A percentile compares a stretch with the other conserved stretches of the same genome.
Conservation (phyloP, 2,797 vertebrate genomes). For the Malacoraja senta region DNA sequence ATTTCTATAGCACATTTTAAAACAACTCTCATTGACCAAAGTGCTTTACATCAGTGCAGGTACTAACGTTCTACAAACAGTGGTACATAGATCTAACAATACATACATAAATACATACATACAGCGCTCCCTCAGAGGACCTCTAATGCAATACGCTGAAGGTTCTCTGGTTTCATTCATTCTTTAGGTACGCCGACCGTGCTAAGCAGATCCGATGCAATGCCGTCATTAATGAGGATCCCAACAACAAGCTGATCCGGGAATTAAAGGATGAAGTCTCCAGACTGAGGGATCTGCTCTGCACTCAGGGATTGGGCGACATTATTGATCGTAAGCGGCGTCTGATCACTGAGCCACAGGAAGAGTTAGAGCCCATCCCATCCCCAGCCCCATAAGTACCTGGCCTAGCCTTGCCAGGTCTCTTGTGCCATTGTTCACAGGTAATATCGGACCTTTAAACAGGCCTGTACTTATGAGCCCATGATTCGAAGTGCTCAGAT, state of each 20-base stretch:
- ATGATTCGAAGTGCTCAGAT: not conserved
- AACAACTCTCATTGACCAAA: no score
- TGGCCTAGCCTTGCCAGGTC: not conserved
- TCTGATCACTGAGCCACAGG: not conserved
- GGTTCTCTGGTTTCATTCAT: not conserved
- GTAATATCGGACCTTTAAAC: not conserved
- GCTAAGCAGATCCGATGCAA: constrained; percentile 87
- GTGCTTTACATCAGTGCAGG: no score
- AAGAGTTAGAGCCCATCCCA: not conserved
- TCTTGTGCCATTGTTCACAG: not conserved
- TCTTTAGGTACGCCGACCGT: constrained; percentile 75
- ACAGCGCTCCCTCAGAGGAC: no score
- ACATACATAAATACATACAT: no score
- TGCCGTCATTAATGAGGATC: constrained; percentile 92
- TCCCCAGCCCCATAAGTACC: not conserved
- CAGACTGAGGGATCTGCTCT: constrained; percentile 83
- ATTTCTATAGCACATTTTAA: no score
- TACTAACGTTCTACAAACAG: no score
- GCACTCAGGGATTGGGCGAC: constrained; percentile 86
- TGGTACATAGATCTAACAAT: no score
- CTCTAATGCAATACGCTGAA: not conserved
- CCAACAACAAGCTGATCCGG: constrained; percentile 88
- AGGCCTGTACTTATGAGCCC: not conserved
- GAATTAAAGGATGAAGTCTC: constrained; percentile 95
- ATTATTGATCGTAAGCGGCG: constrained; percentile 89